Conservation (phyloP, 2,113 vertebrate genomes). For the Thomomys bottae region DNA sequence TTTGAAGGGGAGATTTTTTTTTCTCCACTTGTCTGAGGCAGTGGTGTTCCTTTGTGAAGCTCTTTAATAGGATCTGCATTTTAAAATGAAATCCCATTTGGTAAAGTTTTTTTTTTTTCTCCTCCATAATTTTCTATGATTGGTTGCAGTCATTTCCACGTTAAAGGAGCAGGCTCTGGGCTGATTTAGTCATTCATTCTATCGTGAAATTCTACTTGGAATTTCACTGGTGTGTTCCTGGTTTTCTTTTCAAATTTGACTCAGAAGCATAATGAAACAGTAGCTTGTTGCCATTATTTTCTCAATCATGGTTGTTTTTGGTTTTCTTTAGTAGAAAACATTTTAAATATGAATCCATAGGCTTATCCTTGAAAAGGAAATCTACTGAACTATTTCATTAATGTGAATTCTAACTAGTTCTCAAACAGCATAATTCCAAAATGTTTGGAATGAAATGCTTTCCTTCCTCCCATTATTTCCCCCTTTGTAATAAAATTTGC, state of each 20-base stretch:
- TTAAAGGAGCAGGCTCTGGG: conserved; percentile 6
- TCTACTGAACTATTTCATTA: background rate
- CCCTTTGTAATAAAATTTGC: conserved; percentile 35
- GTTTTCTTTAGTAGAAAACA: background rate
- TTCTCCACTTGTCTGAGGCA: conserved; percentile 1
- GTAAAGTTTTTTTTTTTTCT: background rate
- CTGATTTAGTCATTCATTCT: background rate
- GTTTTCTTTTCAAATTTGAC: conserved; percentile 41
- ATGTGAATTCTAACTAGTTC: conserved; percentile 24
- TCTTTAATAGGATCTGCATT: conserved; percentile 75
- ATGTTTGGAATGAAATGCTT: background rate
- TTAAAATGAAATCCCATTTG: conserved; percentile 71
- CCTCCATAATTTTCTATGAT: conserved; percentile 26
- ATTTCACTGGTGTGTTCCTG: conserved; percentile 15
- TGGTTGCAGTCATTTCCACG: conserved; percentile 5
- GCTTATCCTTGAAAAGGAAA: background rate
- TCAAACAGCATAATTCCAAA: background rate
- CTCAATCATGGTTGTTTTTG: conserved; percentile 7
- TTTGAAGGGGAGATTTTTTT: conserved; percentile 67
- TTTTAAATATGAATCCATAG: background rate
- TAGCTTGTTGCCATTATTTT: background rate
- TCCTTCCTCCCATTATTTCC: background rate
- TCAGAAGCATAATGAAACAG: conserved; percentile 19
- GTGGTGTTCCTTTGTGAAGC: conserved; percentile 39
- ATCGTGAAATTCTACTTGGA: background rate